Conservation (phyloP, 2,113 vertebrate genomes). For the Coregonus clupeaformis region DNA sequence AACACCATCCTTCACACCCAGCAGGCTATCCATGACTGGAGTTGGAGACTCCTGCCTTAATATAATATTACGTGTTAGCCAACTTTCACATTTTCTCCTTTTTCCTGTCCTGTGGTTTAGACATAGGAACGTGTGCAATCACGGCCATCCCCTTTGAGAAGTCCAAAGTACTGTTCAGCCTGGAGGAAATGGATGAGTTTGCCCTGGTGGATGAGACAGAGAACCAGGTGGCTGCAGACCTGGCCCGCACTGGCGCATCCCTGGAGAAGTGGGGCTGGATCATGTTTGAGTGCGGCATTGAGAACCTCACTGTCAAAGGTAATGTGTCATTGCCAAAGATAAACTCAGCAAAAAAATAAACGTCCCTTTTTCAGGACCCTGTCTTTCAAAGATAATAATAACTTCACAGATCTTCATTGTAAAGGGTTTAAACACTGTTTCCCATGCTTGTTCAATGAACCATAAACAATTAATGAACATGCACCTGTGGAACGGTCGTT, state of each 20-base stretch:
- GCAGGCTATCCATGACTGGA: no score
- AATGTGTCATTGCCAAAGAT: slow-evolving; percentile 7
- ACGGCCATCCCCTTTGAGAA: slow-evolving; percentile 98
- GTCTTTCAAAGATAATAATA: no score
- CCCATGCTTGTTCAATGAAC: no score
- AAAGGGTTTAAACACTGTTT: no score
- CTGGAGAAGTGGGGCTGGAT: slow-evolving; percentile 99
- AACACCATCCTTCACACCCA: neutral
- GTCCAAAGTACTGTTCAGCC: slow-evolving; percentile 96
- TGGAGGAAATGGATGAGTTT: slow-evolving; percentile 95
- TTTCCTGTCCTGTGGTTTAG: slow-evolving; percentile 59
- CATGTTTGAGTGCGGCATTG: slow-evolving; percentile 99
- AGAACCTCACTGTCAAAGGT: slow-evolving; percentile 98
- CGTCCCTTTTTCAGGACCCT: no score
- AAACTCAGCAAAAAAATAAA: no score
- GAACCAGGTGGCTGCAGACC: slow-evolving; percentile 74
- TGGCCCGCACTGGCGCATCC: slow-evolving; percentile 76
- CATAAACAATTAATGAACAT: no score
- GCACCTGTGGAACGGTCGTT: no score
- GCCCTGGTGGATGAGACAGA: slow-evolving; percentile 92
- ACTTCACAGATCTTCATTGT: no score
- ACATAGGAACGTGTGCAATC: slow-evolving; percentile 92
- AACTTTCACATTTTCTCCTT: no score
- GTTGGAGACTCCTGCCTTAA: no score
- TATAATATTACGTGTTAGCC: no score